A percentile compares a stretch with the other conserved stretches of the same genome.
phyloP scores from a whole-genome alignment of 2,888 invertebrate genomes.

The Drosophila hamatofila region DNA sequence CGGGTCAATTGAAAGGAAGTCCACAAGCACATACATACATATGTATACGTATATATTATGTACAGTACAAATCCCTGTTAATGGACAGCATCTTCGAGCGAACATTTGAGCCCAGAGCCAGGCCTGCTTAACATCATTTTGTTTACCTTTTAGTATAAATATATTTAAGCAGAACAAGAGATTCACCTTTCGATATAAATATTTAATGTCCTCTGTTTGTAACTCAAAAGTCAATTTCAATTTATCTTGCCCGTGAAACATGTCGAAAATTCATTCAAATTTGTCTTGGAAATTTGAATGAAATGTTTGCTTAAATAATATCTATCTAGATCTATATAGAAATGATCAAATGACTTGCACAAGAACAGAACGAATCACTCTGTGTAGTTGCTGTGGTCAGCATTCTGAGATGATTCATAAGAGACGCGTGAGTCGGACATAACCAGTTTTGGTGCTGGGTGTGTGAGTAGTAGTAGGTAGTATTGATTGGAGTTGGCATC shows the following conservation, averaged over 20 bases:
- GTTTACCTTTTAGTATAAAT: background rate
- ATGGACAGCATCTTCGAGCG: conserved; percentile 6
- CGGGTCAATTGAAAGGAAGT: conserved; percentile 2
- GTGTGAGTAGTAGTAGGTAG: background rate
- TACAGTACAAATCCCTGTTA: conserved; percentile 10
- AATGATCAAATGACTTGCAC: background rate
- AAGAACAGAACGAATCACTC: background rate
- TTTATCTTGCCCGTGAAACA: background rate
- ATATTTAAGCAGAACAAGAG: background rate
- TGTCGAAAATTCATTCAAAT: background rate
- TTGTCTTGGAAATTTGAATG: background rate
- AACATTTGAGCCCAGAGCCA: background rate
- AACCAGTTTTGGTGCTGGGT: background rate
- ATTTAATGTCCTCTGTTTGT: background rate
- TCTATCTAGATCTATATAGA: background rate
- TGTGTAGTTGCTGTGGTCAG: no score
- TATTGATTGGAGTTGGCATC: background rate
- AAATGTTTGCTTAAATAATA: background rate
- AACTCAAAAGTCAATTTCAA: background rate
- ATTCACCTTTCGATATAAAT: background rate
- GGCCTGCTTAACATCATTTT: background rate
- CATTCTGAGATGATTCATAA: background rate
- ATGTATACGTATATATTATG: background rate
- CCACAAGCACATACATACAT: background rate
- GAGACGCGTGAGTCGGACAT: background rate